These are phyloP conservation scores for Tetragonula clypearis DNA, from an alignment of 1,140 invertebrate species.

Conservation along the genomic window DNA sequence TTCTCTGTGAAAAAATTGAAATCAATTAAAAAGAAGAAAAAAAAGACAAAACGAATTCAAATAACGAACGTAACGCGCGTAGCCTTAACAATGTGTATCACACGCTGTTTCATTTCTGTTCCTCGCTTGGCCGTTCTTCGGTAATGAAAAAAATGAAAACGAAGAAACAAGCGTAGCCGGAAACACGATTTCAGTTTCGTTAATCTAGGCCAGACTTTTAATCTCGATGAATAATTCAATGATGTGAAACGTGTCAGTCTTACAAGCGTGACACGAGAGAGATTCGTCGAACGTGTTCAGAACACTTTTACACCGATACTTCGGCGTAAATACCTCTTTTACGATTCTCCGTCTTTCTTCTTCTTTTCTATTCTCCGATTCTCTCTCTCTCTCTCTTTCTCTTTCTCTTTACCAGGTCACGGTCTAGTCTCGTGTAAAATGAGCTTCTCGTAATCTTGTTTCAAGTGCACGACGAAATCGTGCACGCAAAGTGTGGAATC, in stretches of 20 bases:
- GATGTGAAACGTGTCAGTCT: background rate
- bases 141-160: no score
- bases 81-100: no score
- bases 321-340: background rate
- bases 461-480: background rate
- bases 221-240: slow-evolving; percentile 11
- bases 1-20: no score
- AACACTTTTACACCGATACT: slow-evolving; percentile 1
- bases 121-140: background rate
- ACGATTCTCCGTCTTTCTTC: no score
- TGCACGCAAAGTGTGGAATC: background rate
- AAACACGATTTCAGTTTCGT: background rate
- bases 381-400: no score
- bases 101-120: no score
- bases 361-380: background rate
- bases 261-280: background rate
- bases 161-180: no score
- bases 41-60: no score
- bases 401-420: background rate
- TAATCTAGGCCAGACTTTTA: background rate
- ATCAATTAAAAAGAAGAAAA: no score
- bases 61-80: no score
- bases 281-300: background rate
- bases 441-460: background rate
- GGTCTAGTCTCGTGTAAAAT: background rate